Percentiles rank a stretch among this genome's conserved stretches.
phyloP scores from a whole-genome alignment of 2,797 vertebrate genomes.

The Okamejei kenojei region DNA sequence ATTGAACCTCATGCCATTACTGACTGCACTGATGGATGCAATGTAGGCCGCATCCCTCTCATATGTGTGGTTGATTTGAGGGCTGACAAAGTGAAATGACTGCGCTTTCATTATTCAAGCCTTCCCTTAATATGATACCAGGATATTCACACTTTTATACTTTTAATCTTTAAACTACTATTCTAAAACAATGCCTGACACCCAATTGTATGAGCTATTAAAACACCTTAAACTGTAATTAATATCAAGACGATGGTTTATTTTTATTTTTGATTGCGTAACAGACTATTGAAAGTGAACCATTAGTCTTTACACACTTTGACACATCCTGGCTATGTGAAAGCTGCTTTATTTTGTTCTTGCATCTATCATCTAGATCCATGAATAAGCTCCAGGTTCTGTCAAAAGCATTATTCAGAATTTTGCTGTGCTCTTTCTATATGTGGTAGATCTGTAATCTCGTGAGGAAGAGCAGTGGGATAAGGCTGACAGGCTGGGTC shows the following conservation, averaged over 20 bases:
- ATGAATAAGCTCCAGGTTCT: neutral
- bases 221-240: neutral
- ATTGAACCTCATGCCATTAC: neutral
- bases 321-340: neutral
- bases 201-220: neutral
- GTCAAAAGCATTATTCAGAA: neutral
- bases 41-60: neutral
- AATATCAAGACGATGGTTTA: neutral
- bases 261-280: neutral
- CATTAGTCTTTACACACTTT: neutral
- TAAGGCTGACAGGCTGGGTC: neutral
- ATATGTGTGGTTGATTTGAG: neutral
- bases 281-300: neutral
- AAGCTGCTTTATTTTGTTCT: neutral
- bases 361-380: neutral
- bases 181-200: neutral
- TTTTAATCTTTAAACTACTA: neutral
- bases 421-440: neutral
- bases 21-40: neutral
- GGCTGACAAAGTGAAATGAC: neutral
- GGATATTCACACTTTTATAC: neutral
- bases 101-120: neutral
- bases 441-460: neutral
- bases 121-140: neutral
- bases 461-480: neutral